Conservation (phyloP, 2,888 invertebrate genomes). For the Orthosia gracilis region DNA sequence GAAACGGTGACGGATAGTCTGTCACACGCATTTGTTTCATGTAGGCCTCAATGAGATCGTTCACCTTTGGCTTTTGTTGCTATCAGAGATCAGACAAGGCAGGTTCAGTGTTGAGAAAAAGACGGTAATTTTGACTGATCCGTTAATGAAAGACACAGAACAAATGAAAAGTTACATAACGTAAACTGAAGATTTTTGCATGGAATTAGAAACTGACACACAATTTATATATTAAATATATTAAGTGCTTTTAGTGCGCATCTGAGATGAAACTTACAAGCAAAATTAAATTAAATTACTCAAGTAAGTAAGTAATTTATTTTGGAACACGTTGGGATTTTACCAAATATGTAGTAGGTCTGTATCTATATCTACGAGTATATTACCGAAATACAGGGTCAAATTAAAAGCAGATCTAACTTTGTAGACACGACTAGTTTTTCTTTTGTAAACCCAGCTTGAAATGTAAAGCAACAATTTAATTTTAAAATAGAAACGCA, state of each 20-base stretch:
- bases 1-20: slow-evolving; percentile 69
- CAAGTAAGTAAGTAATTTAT: too few relatives aligned
- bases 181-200: background rate
- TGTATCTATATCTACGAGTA: too few relatives aligned
- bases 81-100: slow-evolving; percentile 13
- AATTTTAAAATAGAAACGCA: background rate
- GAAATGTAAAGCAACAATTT: background rate
- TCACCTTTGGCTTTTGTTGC: slow-evolving; percentile 57
- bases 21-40: slow-evolving; percentile 69
- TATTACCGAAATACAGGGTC: too few relatives aligned
- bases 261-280: too few relatives aligned
- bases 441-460: background rate
- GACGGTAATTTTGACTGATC: slow-evolving; percentile 1
- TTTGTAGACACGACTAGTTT: too few relatives aligned
- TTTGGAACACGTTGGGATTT: too few relatives aligned
- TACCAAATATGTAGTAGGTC: too few relatives aligned
- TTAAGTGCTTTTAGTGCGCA: background rate
- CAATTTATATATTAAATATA: background rate
- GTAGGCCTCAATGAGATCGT: slow-evolving; percentile 53
- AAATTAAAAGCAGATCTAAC: too few relatives aligned
- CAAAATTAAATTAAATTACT: too few relatives aligned
- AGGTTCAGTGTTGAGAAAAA: slow-evolving; percentile 20
- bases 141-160: background rate
- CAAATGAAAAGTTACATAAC: background rate
- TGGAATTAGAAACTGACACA: background rate